Evolutionary conservation across 1,140 invertebrate species (phyloP), one percentile per base, ranked within the genome.

Genomic region (Drosophila repleta): DNA sequence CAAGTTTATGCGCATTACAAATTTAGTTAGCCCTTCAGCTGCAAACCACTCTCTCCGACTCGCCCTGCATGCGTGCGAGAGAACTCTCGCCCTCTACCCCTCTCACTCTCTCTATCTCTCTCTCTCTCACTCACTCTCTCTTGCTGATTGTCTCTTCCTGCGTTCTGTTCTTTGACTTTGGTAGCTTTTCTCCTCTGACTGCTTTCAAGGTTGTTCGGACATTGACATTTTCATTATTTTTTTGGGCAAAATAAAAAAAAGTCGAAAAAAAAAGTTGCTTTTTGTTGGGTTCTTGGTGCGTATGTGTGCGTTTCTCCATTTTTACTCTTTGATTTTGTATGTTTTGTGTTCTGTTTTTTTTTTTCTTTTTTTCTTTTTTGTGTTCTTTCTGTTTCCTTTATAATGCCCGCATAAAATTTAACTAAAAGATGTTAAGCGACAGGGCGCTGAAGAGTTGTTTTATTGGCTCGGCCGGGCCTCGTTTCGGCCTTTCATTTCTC

Each of bases 171-270:
- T 32, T 61, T 69, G 48, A 57, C 72, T 61, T 64, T 78, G 70
- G 74, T 76, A 75, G 82, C 74, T 87, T 85, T 85, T 87, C 82
- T 85, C 82, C 89, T 90, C 82, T 90, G 89, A 76, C 75, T 90
- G 90, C 89, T 90, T 90, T 90, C 89, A 90, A 90, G 89, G 89
- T 90, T 90, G 89, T 89, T 90, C 89, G 89, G 84, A 84, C 89
- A 90, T 90, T 90, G 89, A 90, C 89, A 90, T 90, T 90, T 80
- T 81, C 80, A 89, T 85, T 90, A 85, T 82, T 90, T 70, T 68
- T 85, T 88, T 62, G 68, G 70, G 62, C 74, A 74, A 79, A 81
- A n/a, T n/a, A n/a, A 77, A 79, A 52, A 29, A 81, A 79, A 53
- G 17, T 18, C 26, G 41, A 70, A 74, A 52, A 43, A 64, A 64